Percentiles rank a stretch among this genome's conserved stretches.
These are phyloP conservation scores for Cyphomyrus plagiostoma DNA, from an alignment of 2,113 vertebrate species.

Conservation along the genomic window DNA sequence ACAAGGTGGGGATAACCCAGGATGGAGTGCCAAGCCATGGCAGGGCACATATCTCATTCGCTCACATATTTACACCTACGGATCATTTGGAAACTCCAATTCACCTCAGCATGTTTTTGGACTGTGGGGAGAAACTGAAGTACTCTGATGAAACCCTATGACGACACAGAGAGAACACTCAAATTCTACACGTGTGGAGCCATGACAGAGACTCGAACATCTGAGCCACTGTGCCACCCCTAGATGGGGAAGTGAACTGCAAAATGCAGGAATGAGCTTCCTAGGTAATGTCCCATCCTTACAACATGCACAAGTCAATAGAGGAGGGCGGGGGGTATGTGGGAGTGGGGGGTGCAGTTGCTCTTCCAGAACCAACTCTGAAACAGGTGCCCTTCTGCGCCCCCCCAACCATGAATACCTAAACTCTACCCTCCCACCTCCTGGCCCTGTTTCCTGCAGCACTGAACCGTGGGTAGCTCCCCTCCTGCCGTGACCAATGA, in stretches of 20 bases:
- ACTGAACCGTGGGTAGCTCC: neutral
- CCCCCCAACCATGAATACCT: neutral
- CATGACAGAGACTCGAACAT: neutral
- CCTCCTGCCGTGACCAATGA: constrained; percentile 6
- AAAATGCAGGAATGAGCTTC: neutral
- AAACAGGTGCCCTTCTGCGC: constrained; percentile 23
- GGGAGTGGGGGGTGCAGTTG: constrained; percentile 7
- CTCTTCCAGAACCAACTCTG: constrained; percentile 41
- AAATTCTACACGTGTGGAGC: neutral
- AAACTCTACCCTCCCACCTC: neutral
- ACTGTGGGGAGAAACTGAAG: neutral
- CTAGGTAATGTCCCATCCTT: neutral
- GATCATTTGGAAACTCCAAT: neutral
- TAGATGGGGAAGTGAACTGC: neutral
- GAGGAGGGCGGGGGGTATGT: neutral
- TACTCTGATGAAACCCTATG: neutral
- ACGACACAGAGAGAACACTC: neutral
- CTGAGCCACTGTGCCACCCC: neutral
- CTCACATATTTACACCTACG: neutral
- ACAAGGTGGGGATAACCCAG: neutral
- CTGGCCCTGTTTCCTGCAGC: neutral
- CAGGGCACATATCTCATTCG: neutral
- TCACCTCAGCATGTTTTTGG: neutral
- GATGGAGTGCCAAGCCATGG: neutral
- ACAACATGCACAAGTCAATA: constrained; percentile 11